Conservation (phyloP, 2,888 invertebrate species). For the Dynastes hyllus region DNA sequence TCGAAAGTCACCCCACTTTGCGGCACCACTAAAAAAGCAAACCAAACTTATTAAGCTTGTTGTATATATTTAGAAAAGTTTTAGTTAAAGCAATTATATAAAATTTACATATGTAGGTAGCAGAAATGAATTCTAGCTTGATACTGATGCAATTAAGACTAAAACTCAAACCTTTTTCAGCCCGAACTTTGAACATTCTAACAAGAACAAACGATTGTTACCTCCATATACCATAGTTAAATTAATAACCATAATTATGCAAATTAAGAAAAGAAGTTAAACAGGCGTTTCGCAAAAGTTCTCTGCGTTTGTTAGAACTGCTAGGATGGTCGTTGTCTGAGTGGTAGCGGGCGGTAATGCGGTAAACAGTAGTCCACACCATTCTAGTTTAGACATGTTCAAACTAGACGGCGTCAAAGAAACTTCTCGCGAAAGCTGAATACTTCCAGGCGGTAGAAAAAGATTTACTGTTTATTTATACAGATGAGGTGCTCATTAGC, state of each 20-base stretch:
- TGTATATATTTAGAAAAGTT: no score
- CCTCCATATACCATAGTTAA: not conserved
- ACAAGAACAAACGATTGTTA: not conserved
- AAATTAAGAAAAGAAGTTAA: slow-evolving; percentile 19
- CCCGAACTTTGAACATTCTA: not conserved
- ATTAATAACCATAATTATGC: slow-evolving; percentile 21
- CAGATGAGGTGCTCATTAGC: slow-evolving; percentile 63
- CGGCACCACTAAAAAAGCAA: no score
- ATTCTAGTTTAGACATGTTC: slow-evolving; percentile 4
- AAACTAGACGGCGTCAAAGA: slow-evolving; percentile 34
- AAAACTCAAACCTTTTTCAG: not conserved
- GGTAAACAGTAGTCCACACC: not conserved
- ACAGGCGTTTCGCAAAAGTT: slow-evolving; percentile 18
- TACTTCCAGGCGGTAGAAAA: slow-evolving; percentile 39
- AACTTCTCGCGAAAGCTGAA: slow-evolving; percentile 40
- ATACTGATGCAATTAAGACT: no score
- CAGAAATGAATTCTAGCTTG: no score
- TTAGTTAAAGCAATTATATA: no score
- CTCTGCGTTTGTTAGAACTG: not conserved
- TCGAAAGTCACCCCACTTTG: no score
- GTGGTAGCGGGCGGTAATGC: not conserved
- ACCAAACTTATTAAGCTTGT: no score
- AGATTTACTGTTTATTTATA: slow-evolving; percentile 63
- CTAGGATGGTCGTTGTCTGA: not conserved
- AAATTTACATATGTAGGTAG: no score